Evolutionary conservation across 2,113 vertebrate species (phyloP).

Genomic region (Microtus montanus): DNA sequence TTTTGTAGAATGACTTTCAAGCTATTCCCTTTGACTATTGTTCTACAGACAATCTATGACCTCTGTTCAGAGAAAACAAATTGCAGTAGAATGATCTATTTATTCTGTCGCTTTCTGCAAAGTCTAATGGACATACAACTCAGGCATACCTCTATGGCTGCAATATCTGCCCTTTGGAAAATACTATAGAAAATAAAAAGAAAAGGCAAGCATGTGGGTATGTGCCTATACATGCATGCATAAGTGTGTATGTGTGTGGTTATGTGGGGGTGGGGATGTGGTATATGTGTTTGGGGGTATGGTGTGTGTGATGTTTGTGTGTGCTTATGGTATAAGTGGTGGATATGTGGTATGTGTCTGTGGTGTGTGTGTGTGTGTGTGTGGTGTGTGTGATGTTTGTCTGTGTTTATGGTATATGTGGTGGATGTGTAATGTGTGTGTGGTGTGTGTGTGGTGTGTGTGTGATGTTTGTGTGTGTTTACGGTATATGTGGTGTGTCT

Average conservation of each 20-base stretch:
- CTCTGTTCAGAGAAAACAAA: not conserved
- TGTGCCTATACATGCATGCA: not conserved
- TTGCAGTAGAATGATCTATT: not conserved
- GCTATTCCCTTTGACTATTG: not conserved
- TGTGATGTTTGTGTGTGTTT: no score
- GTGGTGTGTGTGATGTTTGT: no score
- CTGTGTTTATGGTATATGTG: no score
- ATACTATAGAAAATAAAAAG: not conserved
- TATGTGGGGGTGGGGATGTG: no score
- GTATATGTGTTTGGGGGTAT: not conserved
- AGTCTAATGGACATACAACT: slow-evolving; percentile 52
- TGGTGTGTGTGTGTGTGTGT: not conserved
- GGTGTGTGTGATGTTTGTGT: not conserved
- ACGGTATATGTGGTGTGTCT: no score
- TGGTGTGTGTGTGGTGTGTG: no score
- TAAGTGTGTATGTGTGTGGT: not conserved
- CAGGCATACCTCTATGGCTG: slow-evolving; percentile 73
- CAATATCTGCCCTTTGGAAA: not conserved
- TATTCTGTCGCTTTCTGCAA: not conserved
- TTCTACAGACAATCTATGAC: not conserved
- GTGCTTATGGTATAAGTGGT: no score
- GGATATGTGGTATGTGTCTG: no score
- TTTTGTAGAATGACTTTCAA: not conserved
- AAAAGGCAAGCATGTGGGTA: not conserved
- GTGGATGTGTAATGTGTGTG: no score